Conservation (phyloP, 53 echinoderm and acorn worm genomes). For the Apostichopus leukothele region DNA sequence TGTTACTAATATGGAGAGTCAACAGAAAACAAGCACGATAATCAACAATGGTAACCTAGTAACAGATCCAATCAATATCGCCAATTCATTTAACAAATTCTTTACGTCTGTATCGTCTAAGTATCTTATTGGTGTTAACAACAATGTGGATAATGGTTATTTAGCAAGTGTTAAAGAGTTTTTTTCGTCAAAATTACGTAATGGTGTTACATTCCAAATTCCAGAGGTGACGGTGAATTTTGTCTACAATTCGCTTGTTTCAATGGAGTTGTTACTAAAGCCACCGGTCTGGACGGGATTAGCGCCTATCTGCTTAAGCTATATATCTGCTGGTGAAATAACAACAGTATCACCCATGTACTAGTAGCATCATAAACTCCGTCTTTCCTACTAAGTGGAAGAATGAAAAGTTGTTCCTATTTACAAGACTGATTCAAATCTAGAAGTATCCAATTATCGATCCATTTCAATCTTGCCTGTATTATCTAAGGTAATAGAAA, state of each 20-base stretch:
- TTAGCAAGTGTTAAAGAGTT: slow-evolving; percentile 3
- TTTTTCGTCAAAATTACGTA: no score
- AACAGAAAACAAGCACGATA: background rate
- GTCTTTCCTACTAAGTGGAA: background rate
- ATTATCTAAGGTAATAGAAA: no score
- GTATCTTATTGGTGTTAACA: background rate
- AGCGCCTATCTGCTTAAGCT: background rate
- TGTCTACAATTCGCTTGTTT: background rate
- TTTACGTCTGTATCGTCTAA: background rate
- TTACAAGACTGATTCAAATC: background rate
- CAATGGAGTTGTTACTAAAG: background rate
- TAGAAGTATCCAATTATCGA: no score
- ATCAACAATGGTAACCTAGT: background rate
- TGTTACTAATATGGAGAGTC: background rate
- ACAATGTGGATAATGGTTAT: background rate
- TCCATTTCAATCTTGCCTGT: no score
- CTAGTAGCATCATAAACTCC: background rate
- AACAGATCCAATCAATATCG: background rate
- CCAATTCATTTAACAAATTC: background rate
- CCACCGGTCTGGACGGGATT: slow-evolving; percentile 8
- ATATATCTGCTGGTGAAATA: background rate
- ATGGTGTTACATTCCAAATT: background rate
- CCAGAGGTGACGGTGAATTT: background rate
- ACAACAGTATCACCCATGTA: background rate
- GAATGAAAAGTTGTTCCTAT: slow-evolving; percentile 2